phyloP scores from a whole-genome alignment of 2,888 invertebrate genomes.

The Silvanus unidentatus region DNA sequence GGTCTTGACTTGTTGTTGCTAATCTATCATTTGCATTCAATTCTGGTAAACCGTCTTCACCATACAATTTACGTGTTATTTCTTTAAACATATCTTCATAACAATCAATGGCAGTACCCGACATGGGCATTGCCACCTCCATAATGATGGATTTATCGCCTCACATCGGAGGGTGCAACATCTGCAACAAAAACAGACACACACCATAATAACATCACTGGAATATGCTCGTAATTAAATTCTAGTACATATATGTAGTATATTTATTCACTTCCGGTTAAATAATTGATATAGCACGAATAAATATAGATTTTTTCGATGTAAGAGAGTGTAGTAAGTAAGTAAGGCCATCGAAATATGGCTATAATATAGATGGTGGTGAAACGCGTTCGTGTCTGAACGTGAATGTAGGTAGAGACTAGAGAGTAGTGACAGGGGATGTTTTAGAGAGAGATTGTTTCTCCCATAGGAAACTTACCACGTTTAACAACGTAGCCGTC shows the following conservation, averaged over 20 bases:
- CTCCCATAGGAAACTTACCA: slow-evolving; percentile 1
- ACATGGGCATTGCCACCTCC: slow-evolving; percentile 54
- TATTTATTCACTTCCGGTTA: too few species aligned
- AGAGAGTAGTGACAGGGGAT: neutral
- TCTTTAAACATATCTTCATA: slow-evolving; percentile 87
- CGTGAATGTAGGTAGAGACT: too few species aligned
- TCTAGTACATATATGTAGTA: too few species aligned
- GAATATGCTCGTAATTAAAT: too few species aligned
- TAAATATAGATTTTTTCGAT: too few species aligned
- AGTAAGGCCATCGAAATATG: too few species aligned
- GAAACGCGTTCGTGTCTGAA: too few species aligned
- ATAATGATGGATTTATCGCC: slow-evolving; percentile 24
- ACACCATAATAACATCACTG: too few species aligned
- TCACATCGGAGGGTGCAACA: slow-evolving; percentile 9
- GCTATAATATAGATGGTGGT: too few species aligned
- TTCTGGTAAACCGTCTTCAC: slow-evolving; percentile 62
- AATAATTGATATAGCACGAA: too few species aligned
- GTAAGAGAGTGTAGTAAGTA: too few species aligned
- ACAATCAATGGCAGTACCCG: slow-evolving; percentile 58
- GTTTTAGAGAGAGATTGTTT: neutral
- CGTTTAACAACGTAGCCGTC: neutral
- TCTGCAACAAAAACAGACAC: neutral
- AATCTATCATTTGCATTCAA: slow-evolving; percentile 38
- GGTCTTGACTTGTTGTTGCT: slow-evolving; percentile 35
- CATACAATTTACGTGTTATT: slow-evolving; percentile 86